Evolutionary conservation across 2,113 vertebrate species (phyloP).

Genomic region (Terrapene triunguis): DNA sequence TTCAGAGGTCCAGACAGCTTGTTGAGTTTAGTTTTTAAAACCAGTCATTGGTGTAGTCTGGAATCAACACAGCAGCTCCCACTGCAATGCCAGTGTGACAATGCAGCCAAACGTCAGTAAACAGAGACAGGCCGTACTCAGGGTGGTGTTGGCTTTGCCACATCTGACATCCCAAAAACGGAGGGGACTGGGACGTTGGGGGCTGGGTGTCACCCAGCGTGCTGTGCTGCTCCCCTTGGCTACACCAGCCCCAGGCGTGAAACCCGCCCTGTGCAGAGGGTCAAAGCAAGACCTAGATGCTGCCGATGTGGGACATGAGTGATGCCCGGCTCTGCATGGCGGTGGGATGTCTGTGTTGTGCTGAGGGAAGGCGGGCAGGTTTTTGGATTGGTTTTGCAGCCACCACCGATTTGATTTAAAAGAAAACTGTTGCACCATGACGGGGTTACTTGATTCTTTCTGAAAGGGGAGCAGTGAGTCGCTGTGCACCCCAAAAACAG

Average conservation of each 20-base stretch:
- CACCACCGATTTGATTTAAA: neutral
- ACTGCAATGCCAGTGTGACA: neutral
- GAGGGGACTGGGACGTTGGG: neutral
- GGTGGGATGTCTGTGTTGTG: neutral
- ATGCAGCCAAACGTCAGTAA: neutral
- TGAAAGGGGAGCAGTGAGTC: neutral
- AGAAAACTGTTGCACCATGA: neutral
- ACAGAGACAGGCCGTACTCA: neutral
- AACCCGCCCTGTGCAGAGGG: neutral
- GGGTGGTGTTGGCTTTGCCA: neutral
- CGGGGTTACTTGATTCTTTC: neutral
- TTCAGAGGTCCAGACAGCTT: fast-evolving
- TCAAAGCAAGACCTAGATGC: neutral
- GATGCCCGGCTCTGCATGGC: neutral
- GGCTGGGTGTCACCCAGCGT: fast-evolving
- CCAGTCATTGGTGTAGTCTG: neutral
- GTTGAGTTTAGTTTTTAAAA: neutral
- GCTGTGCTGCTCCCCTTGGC: fast-evolving
- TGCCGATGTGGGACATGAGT: neutral
- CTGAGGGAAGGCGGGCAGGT: too few species aligned
- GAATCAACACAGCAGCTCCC: neutral
- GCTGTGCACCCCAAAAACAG: neutral
- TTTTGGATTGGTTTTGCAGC: neutral
- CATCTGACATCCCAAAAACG: neutral
- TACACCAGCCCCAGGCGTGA: neutral